phyloP scores from a whole-genome alignment of 92 coral and sea anemone species.

The Palythoa grandis region DNA sequence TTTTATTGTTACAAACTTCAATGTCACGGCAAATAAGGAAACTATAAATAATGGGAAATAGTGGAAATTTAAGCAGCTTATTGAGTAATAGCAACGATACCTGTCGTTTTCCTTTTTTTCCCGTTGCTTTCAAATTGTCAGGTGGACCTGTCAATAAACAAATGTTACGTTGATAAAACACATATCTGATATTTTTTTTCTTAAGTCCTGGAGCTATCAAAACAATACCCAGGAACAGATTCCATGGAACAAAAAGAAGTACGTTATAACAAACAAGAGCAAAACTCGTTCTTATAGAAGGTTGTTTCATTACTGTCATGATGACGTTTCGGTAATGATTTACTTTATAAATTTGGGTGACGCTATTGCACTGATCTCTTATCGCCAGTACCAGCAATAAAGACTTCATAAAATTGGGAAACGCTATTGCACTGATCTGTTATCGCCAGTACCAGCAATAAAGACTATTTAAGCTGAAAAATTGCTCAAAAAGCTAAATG shows the following conservation, averaged over 20 bases:
- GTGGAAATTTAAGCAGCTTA: not conserved
- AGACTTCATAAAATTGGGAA: too few relatives aligned
- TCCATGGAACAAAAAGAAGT: not conserved
- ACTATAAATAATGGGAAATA: not conserved
- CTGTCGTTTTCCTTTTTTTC: not conserved
- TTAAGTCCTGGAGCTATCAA: constrained; percentile 2
- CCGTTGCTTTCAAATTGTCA: not conserved
- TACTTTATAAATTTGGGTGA: too few relatives aligned
- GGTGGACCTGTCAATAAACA: constrained; percentile 3
- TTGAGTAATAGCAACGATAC: not conserved
- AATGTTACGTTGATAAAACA: not conserved
- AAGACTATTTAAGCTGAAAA: too few relatives aligned
- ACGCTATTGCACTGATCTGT: too few relatives aligned
- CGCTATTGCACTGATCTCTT: too few relatives aligned
- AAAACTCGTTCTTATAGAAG: too few relatives aligned
- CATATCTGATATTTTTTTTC: not conserved
- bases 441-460: too few relatives aligned
- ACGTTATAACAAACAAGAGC: too few relatives aligned
- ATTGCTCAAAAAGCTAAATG: too few relatives aligned
- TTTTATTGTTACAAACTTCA: not conserved
- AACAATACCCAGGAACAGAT: constrained; percentile 6
- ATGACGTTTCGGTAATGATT: too few relatives aligned
- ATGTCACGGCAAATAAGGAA: not conserved
- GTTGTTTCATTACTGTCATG: too few relatives aligned
- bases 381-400: too few relatives aligned